Conservation (phyloP, 2,888 invertebrate genomes). For the Acleris literana region DNA sequence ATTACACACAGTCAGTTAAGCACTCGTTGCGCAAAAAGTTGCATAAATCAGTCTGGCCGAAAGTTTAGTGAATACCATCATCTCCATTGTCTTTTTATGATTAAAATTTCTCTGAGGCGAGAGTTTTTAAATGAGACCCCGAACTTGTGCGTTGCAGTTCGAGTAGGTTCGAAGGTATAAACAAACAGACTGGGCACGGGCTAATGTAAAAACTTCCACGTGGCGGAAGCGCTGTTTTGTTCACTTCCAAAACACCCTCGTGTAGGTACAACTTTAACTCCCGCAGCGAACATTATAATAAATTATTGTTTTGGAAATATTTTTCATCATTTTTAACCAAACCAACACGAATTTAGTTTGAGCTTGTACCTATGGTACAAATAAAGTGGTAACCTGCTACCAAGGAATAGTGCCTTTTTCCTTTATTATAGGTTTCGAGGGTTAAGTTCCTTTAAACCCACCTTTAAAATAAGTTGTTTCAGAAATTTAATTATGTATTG, state of each 20-base stretch:
- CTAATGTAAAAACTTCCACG: slow-evolving; percentile 77
- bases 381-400: no score
- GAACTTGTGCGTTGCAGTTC: slow-evolving; percentile 71
- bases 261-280: slow-evolving; percentile 50
- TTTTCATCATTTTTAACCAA: slow-evolving; percentile 9
- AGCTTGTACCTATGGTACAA: no score
- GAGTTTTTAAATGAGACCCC: slow-evolving; percentile 74
- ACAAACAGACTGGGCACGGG: slow-evolving; percentile 68
- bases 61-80: slow-evolving; percentile 64
- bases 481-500: no score
- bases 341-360: no score
- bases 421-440: no score
- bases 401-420: no score
- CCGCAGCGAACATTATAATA: slow-evolving; percentile 22
- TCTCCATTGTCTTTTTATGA: slow-evolving; percentile 76
- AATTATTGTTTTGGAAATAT: slow-evolving; percentile 18
- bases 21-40: slow-evolving; percentile 51
- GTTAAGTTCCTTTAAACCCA: no score
- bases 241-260: slow-evolving; percentile 69
- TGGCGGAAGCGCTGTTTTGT: slow-evolving; percentile 63
- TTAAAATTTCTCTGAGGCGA: slow-evolving; percentile 66
- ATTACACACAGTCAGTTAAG: slow-evolving; percentile 41
- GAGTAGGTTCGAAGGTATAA: slow-evolving; percentile 65
- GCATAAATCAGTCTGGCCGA: slow-evolving; percentile 59
- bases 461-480: no score